These are phyloP conservation scores for Clitarchus hookeri DNA, from an alignment of 2,888 invertebrate genomes.

Conservation along the genomic window DNA sequence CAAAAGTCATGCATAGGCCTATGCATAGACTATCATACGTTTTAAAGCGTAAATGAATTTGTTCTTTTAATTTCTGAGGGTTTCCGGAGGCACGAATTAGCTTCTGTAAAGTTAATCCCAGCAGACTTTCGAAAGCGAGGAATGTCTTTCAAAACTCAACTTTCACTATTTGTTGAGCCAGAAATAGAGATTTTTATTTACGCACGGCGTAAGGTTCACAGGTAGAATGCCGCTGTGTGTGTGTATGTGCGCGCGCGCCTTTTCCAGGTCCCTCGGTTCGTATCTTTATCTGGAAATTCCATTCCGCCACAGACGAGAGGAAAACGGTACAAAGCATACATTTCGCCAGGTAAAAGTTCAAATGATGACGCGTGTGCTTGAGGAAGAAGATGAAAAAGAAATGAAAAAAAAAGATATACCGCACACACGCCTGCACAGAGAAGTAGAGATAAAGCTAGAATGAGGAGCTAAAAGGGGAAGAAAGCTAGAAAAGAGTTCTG, in stretches of 20 bases:
- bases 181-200: neutral
- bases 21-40: too few relatives aligned
- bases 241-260: neutral
- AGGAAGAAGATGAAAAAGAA: neutral
- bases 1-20: too few relatives aligned
- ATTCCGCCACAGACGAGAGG: neutral
- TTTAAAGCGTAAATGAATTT: too few relatives aligned
- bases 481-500: neutral
- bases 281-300: neutral
- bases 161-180: neutral
- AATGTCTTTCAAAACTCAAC: neutral
- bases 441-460: neutral
- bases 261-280: neutral
- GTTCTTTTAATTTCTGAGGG: too few relatives aligned
- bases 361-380: neutral
- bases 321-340: conserved; percentile 2
- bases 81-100: too few relatives aligned
- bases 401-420: neutral
- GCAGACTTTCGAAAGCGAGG: neutral
- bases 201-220: neutral
- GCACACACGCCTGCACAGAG: neutral
- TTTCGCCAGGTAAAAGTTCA: neutral
- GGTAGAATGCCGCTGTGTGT: neutral
- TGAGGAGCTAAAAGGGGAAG: neutral
- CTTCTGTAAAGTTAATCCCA: neutral